A percentile compares a stretch with the other conserved stretches of the same genome.
These are phyloP conservation scores for Teleogryllus occipitalis DNA, from an alignment of 1,140 invertebrate genomes.

Conservation along the genomic window DNA sequence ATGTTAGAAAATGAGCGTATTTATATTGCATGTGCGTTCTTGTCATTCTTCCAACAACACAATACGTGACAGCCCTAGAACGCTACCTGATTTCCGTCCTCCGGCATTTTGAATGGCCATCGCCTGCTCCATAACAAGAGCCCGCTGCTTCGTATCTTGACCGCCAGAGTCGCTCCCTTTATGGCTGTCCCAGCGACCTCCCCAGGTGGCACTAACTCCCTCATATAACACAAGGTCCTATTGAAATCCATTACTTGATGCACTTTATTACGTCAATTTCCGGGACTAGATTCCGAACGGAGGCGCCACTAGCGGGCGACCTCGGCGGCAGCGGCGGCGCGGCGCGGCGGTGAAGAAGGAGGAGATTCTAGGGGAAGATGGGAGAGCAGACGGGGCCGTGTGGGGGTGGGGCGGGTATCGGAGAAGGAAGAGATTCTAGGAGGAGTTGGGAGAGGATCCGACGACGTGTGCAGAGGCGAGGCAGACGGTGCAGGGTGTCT, in stretches of 20 bases:
- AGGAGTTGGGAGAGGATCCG: not conserved
- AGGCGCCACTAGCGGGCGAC: not conserved
- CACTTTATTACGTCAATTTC: constrained; percentile 1
- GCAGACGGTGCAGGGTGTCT: no score
- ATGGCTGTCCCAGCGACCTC: not conserved
- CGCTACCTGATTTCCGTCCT: no score
- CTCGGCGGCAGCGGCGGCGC: not conserved
- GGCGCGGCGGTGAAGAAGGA: not conserved
- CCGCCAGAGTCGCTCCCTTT: not conserved
- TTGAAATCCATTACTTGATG: constrained; percentile 5
- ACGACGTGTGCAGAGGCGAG: no score
- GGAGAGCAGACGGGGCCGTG: not conserved
- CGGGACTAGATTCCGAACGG: not conserved
- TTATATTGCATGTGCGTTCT: no score
- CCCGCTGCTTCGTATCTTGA: not conserved
- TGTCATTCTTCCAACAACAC: no score
- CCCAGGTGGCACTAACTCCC: not conserved
- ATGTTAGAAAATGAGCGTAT: no score
- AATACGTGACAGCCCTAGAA: no score
- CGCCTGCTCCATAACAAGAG: no score
- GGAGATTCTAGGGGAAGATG: not conserved
- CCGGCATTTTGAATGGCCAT: no score
- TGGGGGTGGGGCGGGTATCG: no score
- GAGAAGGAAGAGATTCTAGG: not conserved
- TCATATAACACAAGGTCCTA: not conserved